Conservation (phyloP, 2,113 vertebrate genomes). For the Caranx ignobilis region DNA sequence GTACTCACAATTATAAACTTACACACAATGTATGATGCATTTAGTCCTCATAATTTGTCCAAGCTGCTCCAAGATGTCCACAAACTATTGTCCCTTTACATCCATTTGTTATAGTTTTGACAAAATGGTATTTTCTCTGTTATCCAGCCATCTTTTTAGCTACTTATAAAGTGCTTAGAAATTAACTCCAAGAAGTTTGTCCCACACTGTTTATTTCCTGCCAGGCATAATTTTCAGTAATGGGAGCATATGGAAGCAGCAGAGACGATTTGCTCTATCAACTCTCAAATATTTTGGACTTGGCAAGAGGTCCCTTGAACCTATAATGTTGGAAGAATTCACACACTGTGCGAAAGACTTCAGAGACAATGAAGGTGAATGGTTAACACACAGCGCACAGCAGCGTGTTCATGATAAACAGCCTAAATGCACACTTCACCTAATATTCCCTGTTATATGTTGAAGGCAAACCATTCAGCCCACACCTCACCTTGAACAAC, state of each 20-base stretch:
- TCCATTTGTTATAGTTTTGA: no score
- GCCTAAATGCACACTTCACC: neutral
- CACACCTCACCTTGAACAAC: constrained; percentile 84
- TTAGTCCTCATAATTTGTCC: no score
- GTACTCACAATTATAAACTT: no score
- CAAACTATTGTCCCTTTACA: no score
- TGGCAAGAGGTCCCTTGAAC: constrained; percentile 81
- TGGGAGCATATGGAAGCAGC: constrained; percentile 79
- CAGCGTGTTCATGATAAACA: neutral
- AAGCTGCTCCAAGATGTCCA: no score
- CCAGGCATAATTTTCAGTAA: constrained; percentile 60
- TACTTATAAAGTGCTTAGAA: no score
- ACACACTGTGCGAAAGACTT: constrained; percentile 34
- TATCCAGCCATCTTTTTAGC: no score
- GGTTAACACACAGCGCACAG: accelerated
- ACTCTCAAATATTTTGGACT: constrained; percentile 85
- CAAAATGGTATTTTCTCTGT: no score
- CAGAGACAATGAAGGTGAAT: constrained; percentile 33
- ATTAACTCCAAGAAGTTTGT: no score
- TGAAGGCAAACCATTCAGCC: constrained; percentile 63
- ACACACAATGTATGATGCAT: no score
- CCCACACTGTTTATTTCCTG: neutral
- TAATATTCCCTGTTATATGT: neutral
- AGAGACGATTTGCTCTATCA: constrained; percentile 80
- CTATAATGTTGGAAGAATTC: constrained; percentile 84